Evolutionary conservation across 2,113 vertebrate species (phyloP).

Genomic region (Hippocampus mohnikei): DNA sequence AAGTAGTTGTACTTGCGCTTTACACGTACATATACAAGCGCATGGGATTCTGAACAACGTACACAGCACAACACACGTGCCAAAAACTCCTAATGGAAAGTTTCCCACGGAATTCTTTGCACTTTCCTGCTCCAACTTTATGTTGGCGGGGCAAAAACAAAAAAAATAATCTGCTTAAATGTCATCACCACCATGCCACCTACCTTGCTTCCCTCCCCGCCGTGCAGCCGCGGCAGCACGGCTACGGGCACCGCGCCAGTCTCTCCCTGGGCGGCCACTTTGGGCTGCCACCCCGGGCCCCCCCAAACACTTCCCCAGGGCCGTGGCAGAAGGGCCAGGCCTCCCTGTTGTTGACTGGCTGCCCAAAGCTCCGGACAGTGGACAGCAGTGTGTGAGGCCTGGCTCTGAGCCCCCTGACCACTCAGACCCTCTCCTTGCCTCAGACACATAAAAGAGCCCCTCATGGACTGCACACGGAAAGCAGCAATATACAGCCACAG

Average conservation of each 20-base stretch:
- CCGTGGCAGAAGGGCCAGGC: constrained; percentile 70
- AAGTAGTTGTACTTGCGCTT: background rate
- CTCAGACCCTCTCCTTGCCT: constrained; percentile 76
- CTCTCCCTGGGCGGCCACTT: constrained; percentile 75
- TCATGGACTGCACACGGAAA: constrained; percentile 62
- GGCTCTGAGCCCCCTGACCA: constrained; percentile 74
- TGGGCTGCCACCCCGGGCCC: constrained; percentile 61
- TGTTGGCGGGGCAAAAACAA: constrained; percentile 41
- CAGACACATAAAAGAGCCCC: constrained; percentile 75
- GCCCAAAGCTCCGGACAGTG: constrained; percentile 75
- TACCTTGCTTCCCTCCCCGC: constrained; percentile 43
- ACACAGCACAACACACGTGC: background rate
- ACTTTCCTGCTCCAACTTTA: constrained; percentile 9
- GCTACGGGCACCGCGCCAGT: constrained; percentile 55
- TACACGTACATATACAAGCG: too few species aligned
- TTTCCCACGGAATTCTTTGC: constrained; percentile 7
- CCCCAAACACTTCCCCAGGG: constrained; percentile 73
- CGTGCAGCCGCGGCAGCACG: constrained; percentile 41
- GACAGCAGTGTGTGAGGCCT: constrained; percentile 75
- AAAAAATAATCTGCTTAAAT: constrained; percentile 37
- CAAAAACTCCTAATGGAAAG: constrained; percentile 5
- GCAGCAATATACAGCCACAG: constrained; percentile 29
- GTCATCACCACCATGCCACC: constrained; percentile 62
- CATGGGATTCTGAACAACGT: too few species aligned
- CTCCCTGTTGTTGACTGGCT: constrained; percentile 76